These are phyloP conservation scores for Tonatia bakeri DNA, from an alignment of 2,113 vertebrate genomes.

Conservation along the genomic window DNA sequence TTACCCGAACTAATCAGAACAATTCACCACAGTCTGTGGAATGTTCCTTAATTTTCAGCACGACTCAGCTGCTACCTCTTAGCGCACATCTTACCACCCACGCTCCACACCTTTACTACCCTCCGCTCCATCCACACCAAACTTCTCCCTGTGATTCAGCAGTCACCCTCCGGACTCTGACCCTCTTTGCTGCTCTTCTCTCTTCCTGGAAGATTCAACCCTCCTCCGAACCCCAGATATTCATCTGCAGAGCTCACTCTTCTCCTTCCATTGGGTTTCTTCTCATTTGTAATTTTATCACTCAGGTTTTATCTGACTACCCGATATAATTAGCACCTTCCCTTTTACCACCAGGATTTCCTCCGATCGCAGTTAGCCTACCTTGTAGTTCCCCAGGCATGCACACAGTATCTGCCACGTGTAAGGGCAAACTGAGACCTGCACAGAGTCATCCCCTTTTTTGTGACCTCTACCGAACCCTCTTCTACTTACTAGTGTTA, in stretches of 20 bases:
- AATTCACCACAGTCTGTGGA: background rate
- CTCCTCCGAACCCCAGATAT: accelerated
- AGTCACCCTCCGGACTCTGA: background rate
- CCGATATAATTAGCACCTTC: background rate
- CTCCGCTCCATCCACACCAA: background rate
- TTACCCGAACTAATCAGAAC: background rate
- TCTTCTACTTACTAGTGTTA: background rate
- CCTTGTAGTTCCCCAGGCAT: background rate
- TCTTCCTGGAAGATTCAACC: background rate
- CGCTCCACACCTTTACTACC: accelerated
- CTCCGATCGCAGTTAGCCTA: background rate
- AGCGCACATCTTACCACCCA: background rate
- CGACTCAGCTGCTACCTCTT: background rate
- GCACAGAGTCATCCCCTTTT: background rate
- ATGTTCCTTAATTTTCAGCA: background rate
- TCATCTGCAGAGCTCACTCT: background rate
- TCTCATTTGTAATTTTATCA: background rate
- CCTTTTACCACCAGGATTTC: background rate
- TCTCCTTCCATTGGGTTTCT: background rate
- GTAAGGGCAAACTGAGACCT: background rate
- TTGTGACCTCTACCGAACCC: background rate
- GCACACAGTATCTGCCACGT: background rate
- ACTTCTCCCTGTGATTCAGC: background rate
- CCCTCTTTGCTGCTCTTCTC: background rate
- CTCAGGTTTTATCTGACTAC: background rate